A percentile compares a stretch with the other conserved stretches of the same genome.
Conservation (phyloP, 2,888 invertebrate genomes). For the Ormyrus nitidulus region DNA sequence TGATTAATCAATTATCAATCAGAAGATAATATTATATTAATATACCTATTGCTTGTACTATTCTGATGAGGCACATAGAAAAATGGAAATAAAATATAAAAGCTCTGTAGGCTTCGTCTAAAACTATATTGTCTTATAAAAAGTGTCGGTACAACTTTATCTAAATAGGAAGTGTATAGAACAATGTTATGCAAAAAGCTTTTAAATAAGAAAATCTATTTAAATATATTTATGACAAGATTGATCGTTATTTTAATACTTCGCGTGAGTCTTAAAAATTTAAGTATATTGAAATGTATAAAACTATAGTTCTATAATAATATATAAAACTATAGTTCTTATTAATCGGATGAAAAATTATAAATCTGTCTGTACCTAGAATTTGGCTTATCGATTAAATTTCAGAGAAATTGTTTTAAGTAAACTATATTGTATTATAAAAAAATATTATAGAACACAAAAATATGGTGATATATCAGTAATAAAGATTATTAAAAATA, state of each 20-base stretch:
- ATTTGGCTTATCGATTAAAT: constrained; percentile 44
- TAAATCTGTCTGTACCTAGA: constrained; percentile 53
- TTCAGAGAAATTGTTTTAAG: constrained; percentile 44
- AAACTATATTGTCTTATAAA: constrained; percentile 43
- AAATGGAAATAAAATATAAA: constrained; percentile 42
- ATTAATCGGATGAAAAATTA: constrained; percentile 46
- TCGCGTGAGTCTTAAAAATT: constrained; percentile 51
- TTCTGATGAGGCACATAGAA: constrained; percentile 49
- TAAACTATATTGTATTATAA: constrained; percentile 45
- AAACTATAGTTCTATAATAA: constrained; percentile 34
- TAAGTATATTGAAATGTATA: constrained; percentile 49
- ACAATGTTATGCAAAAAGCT: constrained; percentile 70
- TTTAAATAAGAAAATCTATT: constrained; percentile 70
- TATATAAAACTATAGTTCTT: constrained; percentile 46
- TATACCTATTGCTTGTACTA: constrained; percentile 51
- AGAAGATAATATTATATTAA: constrained; percentile 34
- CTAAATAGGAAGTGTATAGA: constrained; percentile 68
- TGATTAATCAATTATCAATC: constrained; percentile 34
- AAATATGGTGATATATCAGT: constrained; percentile 52
- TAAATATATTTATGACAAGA: constrained; percentile 63
- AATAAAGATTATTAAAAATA: constrained; percentile 52
- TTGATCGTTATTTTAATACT: constrained; percentile 58
- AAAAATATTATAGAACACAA: constrained; percentile 50
- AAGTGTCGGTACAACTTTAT: constrained; percentile 64
- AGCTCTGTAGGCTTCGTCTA: constrained; percentile 43